Evolutionary conservation across 2,888 invertebrate genomes (phyloP).

Genomic region (Conomelus anceps): DNA sequence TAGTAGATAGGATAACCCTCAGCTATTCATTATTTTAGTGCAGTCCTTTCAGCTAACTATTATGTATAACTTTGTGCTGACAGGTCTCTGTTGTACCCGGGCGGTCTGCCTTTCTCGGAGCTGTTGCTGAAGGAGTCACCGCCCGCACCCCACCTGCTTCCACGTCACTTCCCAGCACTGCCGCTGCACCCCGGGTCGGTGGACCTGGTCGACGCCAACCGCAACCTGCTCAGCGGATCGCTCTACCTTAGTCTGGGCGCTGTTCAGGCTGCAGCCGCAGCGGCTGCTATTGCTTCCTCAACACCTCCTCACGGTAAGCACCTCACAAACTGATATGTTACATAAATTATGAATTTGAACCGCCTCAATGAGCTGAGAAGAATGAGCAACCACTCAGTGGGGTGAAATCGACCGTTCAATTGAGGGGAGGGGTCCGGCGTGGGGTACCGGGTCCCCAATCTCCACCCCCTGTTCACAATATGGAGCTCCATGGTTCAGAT

Average conservation of each 20-base stretch:
- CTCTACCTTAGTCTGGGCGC: conserved; percentile 57
- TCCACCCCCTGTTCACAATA: no score
- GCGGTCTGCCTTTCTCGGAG: conserved; percentile 54
- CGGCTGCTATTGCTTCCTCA: conserved; percentile 38
- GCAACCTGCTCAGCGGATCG: conserved; percentile 47
- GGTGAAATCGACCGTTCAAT: no score
- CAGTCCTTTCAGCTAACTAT: neutral
- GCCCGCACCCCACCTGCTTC: conserved; percentile 40
- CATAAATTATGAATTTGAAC: no score
- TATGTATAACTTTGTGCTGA: neutral
- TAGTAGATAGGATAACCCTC: no score
- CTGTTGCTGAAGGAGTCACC: conserved; percentile 39
- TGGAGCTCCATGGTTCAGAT: no score
- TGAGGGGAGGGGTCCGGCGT: no score
- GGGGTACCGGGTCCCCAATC: no score
- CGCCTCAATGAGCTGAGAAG: no score
- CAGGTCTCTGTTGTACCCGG: conserved; percentile 54
- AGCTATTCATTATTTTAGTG: no score
- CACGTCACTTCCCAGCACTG: conserved; percentile 49
- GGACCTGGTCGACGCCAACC: conserved; percentile 32
- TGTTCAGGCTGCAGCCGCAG: conserved; percentile 55
- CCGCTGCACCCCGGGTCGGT: conserved; percentile 36
- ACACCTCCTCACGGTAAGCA: conserved; percentile 28
- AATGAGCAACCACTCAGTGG: no score
- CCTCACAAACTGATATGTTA: no score